phyloP scores from a whole-genome alignment of 2,113 vertebrate species.

The Planiliza haematocheilus region DNA sequence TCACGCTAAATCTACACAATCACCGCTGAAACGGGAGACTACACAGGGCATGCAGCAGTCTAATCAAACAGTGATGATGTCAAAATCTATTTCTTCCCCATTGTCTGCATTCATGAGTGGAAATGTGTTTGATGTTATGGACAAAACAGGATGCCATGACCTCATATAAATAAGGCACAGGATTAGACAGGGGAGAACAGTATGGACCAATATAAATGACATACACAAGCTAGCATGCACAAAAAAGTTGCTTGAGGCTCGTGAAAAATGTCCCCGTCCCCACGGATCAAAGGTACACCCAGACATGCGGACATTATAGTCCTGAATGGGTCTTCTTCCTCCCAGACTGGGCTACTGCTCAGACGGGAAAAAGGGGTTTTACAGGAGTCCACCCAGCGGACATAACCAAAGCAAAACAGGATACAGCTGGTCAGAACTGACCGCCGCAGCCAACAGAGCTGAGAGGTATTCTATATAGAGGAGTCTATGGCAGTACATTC shows the following conservation, averaged over 20 bases:
- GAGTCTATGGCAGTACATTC: background rate
- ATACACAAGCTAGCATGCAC: background rate
- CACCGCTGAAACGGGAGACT: conserved; percentile 25
- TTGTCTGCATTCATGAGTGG: conserved; percentile 67
- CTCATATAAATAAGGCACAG: conserved; percentile 56
- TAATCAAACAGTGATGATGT: conserved; percentile 70
- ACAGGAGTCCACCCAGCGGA: conserved; percentile 68
- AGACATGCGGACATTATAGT: conserved; percentile 31
- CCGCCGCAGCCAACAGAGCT: conserved; percentile 34
- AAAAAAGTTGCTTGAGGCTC: conserved; percentile 14
- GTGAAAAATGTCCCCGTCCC: conserved; percentile 23
- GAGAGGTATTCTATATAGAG: conserved; percentile 19
- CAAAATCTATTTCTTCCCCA: conserved; percentile 76
- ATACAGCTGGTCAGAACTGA: conserved; percentile 79
- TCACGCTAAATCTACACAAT: conserved; percentile 49
- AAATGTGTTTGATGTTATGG: conserved; percentile 69
- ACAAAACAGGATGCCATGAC: conserved; percentile 80
- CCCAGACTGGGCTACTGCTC: conserved; percentile 74
- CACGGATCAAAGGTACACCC: conserved; percentile 63
- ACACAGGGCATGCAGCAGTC: conserved; percentile 12
- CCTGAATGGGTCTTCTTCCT: conserved; percentile 69
- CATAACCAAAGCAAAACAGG: conserved; percentile 79
- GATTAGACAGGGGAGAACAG: conserved; percentile 44
- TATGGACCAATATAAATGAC: background rate
- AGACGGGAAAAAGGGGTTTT: conserved; percentile 65